A percentile compares a stretch with the other conserved stretches of the same genome.
Evolutionary conservation across 2,113 vertebrate genomes (phyloP).

Genomic region (Megalops atlanticus): DNA sequence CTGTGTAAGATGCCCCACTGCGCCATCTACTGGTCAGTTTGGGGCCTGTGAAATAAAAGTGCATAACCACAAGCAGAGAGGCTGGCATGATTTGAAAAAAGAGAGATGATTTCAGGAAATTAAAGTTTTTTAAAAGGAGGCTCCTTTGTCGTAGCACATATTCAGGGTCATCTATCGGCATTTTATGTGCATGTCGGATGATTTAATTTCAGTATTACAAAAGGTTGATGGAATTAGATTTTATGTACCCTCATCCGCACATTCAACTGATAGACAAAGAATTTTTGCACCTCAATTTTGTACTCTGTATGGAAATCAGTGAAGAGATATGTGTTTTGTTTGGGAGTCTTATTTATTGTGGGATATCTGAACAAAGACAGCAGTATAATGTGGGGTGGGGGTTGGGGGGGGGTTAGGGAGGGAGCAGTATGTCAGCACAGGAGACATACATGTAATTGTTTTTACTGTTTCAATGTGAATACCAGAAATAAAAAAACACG

Average conservation of each 20-base stretch:
- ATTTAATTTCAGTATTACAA: conserved; percentile 14
- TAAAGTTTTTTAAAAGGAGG: conserved; percentile 7
- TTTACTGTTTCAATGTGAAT: conserved; percentile 79
- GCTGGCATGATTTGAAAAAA: conserved; percentile 17
- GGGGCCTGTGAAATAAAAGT: conserved; percentile 15
- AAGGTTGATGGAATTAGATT: background rate
- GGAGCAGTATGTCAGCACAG: conserved; percentile 19
- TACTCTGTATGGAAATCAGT: conserved; percentile 85
- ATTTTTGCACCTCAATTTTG: conserved; percentile 76
- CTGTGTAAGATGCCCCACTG: conserved; percentile 24
- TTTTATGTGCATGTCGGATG: conserved; percentile 1
- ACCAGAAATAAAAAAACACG: conserved; percentile 67
- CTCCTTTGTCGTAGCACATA: conserved; percentile 25
- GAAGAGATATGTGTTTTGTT: conserved; percentile 82
- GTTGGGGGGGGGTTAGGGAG: conserved; percentile 34
- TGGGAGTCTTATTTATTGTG: conserved; percentile 75
- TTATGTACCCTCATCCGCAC: conserved; percentile 7
- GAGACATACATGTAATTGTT: conserved; percentile 51
- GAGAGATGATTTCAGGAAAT: conserved; percentile 1
- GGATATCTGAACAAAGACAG: conserved; percentile 18
- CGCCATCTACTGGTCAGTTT: conserved; percentile 65
- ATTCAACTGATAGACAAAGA: conserved; percentile 61
- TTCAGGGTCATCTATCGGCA: conserved; percentile 18
- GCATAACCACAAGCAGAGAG: conserved; percentile 9
- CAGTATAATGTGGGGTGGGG: conserved; percentile 16